Percentiles rank a stretch among this genome's conserved stretches.
These are phyloP conservation scores for Pammene fasciana DNA, from an alignment of 2,888 invertebrate genomes.

Conservation along the genomic window DNA sequence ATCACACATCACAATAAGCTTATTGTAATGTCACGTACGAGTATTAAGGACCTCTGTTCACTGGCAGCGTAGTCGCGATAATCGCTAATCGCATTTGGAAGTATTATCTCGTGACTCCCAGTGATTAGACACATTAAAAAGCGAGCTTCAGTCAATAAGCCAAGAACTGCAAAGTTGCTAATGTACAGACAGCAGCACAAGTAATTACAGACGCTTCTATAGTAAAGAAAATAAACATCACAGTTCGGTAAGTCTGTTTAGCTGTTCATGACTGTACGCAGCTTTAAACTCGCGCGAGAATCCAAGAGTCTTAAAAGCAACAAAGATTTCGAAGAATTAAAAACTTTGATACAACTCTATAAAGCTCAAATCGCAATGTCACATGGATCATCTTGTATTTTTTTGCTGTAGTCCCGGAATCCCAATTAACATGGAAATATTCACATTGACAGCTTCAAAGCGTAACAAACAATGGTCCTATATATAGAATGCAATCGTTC, in stretches of 20 bases:
- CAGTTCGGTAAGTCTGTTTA: too few species aligned
- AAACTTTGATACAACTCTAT: background rate
- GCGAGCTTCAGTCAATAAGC: constrained; percentile 2
- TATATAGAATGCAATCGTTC: constrained; percentile 33
- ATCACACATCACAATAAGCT: constrained; percentile 7
- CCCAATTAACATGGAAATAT: constrained; percentile 19
- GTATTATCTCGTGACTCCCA: background rate
- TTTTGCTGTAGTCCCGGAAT: background rate
- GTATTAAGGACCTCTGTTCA: constrained; percentile 1
- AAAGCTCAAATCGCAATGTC: background rate
- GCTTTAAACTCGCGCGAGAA: background rate
- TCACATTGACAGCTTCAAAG: constrained; percentile 18
- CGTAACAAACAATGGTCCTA: constrained; percentile 23
- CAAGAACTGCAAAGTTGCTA: background rate
- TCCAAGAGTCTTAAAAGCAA: background rate
- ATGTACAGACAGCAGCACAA: background rate
- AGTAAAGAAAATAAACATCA: background rate
- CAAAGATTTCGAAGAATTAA: background rate
- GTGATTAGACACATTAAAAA: constrained; percentile 13
- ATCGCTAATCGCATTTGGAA: constrained; percentile 5
- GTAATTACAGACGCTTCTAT: background rate
- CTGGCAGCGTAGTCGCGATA: background rate
- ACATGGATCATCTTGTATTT: background rate
- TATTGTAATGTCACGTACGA: background rate
- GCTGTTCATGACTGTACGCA: background rate